Evolutionary conservation across 1,140 invertebrate species (phyloP), one percentile per base, ranked within the genome.

Genomic region (Drosophila kanapiae): DNA sequence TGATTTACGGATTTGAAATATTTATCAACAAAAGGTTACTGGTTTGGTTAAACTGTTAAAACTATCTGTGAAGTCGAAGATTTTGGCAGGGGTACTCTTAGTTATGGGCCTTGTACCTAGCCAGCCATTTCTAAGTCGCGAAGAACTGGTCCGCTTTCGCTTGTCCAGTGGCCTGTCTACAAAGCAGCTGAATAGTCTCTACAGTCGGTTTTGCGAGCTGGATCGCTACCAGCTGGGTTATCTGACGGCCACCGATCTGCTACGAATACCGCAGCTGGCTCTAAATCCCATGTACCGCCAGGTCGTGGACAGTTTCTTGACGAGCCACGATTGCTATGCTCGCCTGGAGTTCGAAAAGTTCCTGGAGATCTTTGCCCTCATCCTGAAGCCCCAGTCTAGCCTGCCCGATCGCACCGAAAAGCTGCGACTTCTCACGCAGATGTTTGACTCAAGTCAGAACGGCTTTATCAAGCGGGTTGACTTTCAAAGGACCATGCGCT

Each of bases 221-320:
- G 83, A 87, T 64, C 84, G 83, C 5, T 13, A 56, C 1, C 63
- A 74, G 10, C 37, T n/a, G 0, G 84, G 84, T 5, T 87, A 82
- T 37, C 42, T 87, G 23, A 83, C 80, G n/a, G 80, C 83, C 1
- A 74, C 84, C 6, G 84, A 88, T 6, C n/a, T 87, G 43, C 57
- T 87, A 27, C 80, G 83, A 45, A 87, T 87, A 4, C 83, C 83
- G 1, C 76, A 87, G 18, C 42, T 87, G 61, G 18, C 38, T 0
- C 45, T 63, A 33, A 82, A 87, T 57, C 83, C 83, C 0, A 10
- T 87, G 27, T 65, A 87, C 48, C 76, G 71, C 7, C 76, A 83
- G 53, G 53, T 87, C 0, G 67, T 87, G 23, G 84, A 87, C 29
- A 49, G 56, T n/a, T 87, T 87, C 57, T 83, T 87, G 29, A 53